Evolutionary conservation across 2,797 vertebrate species (phyloP), one percentile per base, ranked within the genome.

Genomic region (Neosilurus mollespiculum): DNA sequence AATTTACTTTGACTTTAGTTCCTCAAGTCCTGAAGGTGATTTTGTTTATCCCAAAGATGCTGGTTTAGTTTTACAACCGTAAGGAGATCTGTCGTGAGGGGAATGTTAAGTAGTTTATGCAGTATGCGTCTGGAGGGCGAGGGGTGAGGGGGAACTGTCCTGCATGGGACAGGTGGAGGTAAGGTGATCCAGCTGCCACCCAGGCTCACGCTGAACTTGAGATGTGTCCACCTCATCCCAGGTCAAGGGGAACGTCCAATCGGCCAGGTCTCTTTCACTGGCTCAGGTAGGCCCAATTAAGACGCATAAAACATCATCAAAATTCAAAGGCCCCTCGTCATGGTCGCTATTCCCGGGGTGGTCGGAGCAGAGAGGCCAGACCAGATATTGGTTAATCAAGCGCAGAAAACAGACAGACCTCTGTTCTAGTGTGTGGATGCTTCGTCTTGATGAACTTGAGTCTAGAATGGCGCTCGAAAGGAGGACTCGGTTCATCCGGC

Each of bases 261-360:
- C 87, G 65, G 88, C 24, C 22, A 7, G 80, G 67, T 81, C 34
- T 5, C 11, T 81, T 72, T 81, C 56, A 87, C 89, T 84, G 70
- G 92, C 93, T 94, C 93, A 92, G 87, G 84, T 90, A 87, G 83
- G 78, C 80, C 86, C 93, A 94, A 95, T 95, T 95, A 94, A 93
- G 93, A 93, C 90, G 93, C 93, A 94, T 94, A 94, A 94, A 94
- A 92, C 93, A 93, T 93, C 90, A 94, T 95, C 92, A 92, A 92
- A 94, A 93, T 88, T 92, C 88, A 90, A 91, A 90, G 91, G 91
- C 69, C 22, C 26, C 77, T 87, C 78, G 10, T 56, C 64, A 9
- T 22, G 43, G 87, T 81, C 67, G 69, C 78, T 62, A 80, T 87
- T 87, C 76, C 76, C 70, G 61, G 34, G 82, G 82, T 83, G 87